These are phyloP conservation scores for Dendroctonus ponderosae DNA, from an alignment of 1,140 invertebrate species.

Conservation along the genomic window DNA sequence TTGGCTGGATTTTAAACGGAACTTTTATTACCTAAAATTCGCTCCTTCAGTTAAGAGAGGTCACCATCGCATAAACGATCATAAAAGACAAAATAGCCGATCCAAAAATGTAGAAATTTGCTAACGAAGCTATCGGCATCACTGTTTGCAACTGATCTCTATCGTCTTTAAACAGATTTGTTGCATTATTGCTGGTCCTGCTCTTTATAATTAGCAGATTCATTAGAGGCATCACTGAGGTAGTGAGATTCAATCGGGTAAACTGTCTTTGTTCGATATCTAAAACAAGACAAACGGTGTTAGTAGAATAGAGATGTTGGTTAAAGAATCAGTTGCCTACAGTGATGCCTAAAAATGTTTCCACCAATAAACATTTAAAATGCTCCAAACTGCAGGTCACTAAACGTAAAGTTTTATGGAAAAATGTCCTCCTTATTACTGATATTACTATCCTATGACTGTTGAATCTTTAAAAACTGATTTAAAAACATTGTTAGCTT, in stretches of 20 bases:
- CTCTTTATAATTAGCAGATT: conserved; percentile 15
- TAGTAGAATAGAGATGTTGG: background rate
- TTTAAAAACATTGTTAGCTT: no score
- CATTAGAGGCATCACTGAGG: conserved; percentile 17
- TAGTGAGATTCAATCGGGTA: conserved; percentile 9
- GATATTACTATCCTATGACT: no score
- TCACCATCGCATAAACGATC: conserved; percentile 31
- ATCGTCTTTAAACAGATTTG: conserved; percentile 12
- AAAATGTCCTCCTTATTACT: no score
- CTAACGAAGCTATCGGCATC: conserved; percentile 25
- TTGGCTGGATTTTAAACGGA: background rate
- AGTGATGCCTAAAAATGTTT: no score
- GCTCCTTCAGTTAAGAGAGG: conserved; percentile 11
- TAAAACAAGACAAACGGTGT: conserved; percentile 7
- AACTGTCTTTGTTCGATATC: conserved; percentile 9
- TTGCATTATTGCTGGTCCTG: conserved; percentile 11
- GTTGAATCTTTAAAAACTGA: no score
- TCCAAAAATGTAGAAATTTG: conserved; percentile 33
- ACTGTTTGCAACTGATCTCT: conserved; percentile 25
- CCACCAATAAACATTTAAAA: no score
- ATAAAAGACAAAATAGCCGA: conserved; percentile 28
- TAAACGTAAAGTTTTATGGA: no score
- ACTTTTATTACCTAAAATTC: background rate
- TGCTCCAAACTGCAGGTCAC: no score
- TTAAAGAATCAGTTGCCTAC: no score